Evolutionary conservation across 2,888 invertebrate genomes (phyloP).

Genomic region (Listrodromus nycthemerus): DNA sequence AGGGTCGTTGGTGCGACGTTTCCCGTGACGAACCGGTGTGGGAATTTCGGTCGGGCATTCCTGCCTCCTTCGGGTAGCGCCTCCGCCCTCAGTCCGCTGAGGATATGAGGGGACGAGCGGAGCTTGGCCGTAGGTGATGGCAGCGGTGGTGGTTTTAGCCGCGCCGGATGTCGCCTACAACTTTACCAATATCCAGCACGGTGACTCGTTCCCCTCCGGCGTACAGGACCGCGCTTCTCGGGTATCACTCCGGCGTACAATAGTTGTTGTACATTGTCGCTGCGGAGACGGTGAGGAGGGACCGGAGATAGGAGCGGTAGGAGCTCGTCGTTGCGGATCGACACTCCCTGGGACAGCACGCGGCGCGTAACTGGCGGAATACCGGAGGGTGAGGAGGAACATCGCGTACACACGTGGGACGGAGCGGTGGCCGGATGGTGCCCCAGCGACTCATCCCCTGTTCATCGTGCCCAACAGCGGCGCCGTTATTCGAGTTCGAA

Average conservation of each 20-base stretch:
- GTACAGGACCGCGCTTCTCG: slow-evolving; percentile 54
- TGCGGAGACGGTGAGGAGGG: slow-evolving; percentile 12
- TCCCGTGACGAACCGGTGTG: slow-evolving; percentile 23
- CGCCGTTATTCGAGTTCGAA: slow-evolving; percentile 63
- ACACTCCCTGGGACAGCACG: slow-evolving; percentile 49
- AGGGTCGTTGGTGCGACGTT: slow-evolving; percentile 26
- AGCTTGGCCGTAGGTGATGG: slow-evolving; percentile 48
- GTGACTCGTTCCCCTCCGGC: slow-evolving; percentile 50
- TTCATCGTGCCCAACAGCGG: slow-evolving; percentile 55
- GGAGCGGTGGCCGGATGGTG: slow-evolving; percentile 52
- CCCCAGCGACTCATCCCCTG: slow-evolving; percentile 59
- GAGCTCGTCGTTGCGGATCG: slow-evolving; percentile 53
- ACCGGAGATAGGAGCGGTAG: slow-evolving; percentile 36
- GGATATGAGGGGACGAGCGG: slow-evolving; percentile 47
- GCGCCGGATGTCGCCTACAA: slow-evolving; percentile 82
- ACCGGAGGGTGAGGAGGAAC: slow-evolving; percentile 36
- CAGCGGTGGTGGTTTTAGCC: slow-evolving; percentile 64
- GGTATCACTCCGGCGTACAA: slow-evolving; percentile 42
- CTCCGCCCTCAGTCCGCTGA: slow-evolving; percentile 29
- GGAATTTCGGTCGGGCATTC: slow-evolving; percentile 46
- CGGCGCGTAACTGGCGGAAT: slow-evolving; percentile 38
- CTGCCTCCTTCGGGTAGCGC: slow-evolving; percentile 11
- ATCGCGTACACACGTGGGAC: slow-evolving; percentile 31
- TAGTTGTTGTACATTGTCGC: slow-evolving; percentile 52
- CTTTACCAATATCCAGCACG: slow-evolving; percentile 83